These are phyloP conservation scores for Hippopotamus amphibius DNA, from an alignment of 2,113 vertebrate species.

Conservation along the genomic window DNA sequence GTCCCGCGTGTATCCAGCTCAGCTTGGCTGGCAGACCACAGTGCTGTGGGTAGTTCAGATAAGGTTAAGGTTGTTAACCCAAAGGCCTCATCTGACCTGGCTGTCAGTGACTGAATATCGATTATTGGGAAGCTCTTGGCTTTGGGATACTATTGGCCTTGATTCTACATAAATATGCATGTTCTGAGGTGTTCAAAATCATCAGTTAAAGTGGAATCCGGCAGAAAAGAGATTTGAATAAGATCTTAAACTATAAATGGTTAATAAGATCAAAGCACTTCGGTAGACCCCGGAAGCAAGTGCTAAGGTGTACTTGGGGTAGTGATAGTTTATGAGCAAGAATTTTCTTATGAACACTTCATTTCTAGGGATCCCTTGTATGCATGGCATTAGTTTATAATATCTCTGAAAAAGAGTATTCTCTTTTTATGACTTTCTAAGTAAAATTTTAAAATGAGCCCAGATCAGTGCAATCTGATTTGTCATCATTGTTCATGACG, in stretches of 20 bases:
- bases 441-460: not conserved
- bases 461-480: not conserved
- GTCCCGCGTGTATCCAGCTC: not conserved
- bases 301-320: not conserved
- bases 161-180: not conserved
- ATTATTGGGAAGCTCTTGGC: not conserved
- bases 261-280: not conserved
- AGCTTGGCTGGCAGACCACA: not conserved
- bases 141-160: not conserved
- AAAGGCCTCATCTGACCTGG: conserved; percentile 42
- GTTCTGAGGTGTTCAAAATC: not conserved
- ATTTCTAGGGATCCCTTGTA: not conserved
- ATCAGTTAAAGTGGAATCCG: not conserved
- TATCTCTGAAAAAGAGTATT: not conserved
- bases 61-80: not conserved
- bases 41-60: not conserved
- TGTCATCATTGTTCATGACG: not conserved
- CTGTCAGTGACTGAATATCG: not conserved
- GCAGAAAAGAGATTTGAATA: not conserved
- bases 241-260: not conserved
- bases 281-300: not conserved
- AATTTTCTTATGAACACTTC: not conserved
- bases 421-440: not conserved
- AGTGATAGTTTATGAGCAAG: not conserved
- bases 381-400: not conserved